A percentile compares a stretch with the other conserved stretches of the same genome.
phyloP scores from a whole-genome alignment of 2,888 invertebrate species.

The Brenthis hecate region DNA sequence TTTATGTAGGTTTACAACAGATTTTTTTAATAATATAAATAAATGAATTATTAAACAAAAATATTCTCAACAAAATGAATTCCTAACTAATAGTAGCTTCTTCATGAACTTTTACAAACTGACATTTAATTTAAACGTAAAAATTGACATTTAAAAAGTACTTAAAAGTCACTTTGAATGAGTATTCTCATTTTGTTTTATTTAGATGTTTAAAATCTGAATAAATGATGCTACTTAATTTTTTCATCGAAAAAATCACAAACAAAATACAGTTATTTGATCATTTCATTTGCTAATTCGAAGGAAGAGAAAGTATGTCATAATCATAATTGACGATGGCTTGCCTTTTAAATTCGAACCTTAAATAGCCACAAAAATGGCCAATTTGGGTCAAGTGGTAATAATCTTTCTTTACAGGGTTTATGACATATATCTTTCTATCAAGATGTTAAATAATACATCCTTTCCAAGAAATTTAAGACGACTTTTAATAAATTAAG shows the following conservation, averaged over 20 bases:
- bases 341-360: conserved; percentile 4
- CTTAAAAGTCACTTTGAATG: too few species aligned
- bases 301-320: conserved; percentile 27
- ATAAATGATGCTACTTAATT: neutral
- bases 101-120: too few species aligned
- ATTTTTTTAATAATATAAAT: too few species aligned
- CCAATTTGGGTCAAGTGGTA: conserved; percentile 30
- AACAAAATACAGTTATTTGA: conserved; percentile 6
- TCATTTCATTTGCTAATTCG: neutral
- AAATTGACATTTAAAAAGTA: too few species aligned
- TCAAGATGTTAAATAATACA: conserved; percentile 22
- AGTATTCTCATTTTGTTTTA: too few species aligned
- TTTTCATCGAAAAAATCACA: neutral
- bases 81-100: too few species aligned
- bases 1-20: too few species aligned
- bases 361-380: conserved; percentile 3
- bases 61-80: too few species aligned
- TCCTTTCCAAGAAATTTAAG: conserved; percentile 21
- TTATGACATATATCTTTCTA: conserved; percentile 19
- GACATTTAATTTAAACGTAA: too few species aligned
- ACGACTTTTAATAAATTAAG: conserved; percentile 7
- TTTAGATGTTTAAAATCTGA: too few species aligned
- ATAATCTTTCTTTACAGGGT: conserved; percentile 16
- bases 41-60: too few species aligned
- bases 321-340: conserved; percentile 14